Conservation (phyloP, 2,797 vertebrate species). For the Poecilia picta region DNA sequence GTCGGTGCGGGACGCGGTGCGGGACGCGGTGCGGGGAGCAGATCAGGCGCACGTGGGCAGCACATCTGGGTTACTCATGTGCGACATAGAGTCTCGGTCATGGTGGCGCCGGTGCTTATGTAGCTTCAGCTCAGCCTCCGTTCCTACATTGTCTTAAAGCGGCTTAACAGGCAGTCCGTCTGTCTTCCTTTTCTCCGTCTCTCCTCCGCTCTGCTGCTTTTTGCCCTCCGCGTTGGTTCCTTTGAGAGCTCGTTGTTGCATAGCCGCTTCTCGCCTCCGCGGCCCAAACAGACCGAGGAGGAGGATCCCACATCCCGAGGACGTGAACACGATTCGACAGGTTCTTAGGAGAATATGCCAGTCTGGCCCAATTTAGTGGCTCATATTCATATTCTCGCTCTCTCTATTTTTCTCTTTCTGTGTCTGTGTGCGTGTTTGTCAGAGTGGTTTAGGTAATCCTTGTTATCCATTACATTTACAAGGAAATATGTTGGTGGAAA, state of each 20-base stretch:
- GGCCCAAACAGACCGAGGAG: conserved; percentile 26
- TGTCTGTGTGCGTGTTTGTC: neutral
- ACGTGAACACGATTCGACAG: conserved; percentile 17
- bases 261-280: conserved; percentile 34
- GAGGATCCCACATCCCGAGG: conserved; percentile 19
- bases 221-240: conserved; percentile 18
- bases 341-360: conserved; percentile 9
- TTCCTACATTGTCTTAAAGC: conserved; percentile 51
- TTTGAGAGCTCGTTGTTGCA: conserved; percentile 43
- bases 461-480: conserved; percentile 27
- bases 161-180: conserved; percentile 44
- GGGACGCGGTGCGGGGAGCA: conserved; percentile 15
- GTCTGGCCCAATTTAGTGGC: conserved; percentile 1
- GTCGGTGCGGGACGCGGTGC: conserved; percentile 28
- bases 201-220: conserved; percentile 6
- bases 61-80: conserved; percentile 65
- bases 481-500: conserved; percentile 24
- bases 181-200: neutral
- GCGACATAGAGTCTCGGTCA: conserved; percentile 39
- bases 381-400: neutral
- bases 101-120: conserved; percentile 48
- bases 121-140: conserved; percentile 43
- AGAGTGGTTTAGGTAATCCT: conserved; percentile 11
- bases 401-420: neutral
- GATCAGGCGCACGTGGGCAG: conserved; percentile 55